Percentiles rank a stretch among this genome's conserved stretches.
Conservation (phyloP, 2,888 invertebrate species). For the Patella depressa region DNA sequence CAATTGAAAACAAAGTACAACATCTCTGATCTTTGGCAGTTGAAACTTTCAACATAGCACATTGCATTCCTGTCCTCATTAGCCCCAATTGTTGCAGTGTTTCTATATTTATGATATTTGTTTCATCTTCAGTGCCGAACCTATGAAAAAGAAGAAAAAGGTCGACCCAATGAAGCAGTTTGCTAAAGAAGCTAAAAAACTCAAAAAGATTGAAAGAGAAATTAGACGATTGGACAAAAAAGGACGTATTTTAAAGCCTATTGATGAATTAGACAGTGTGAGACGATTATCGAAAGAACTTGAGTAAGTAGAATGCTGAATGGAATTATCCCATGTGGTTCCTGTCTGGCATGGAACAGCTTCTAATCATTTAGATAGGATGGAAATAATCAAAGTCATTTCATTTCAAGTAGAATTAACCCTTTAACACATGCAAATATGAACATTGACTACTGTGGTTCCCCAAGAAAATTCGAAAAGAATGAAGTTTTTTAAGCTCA, state of each 20-base stretch:
- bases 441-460: too few species aligned
- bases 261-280: constrained; percentile 88
- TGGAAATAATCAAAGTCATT: too few species aligned
- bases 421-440: too few species aligned
- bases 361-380: too few species aligned
- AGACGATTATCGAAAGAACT: constrained; percentile 78
- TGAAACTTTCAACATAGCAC: neutral
- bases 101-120: neutral
- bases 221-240: constrained; percentile 86
- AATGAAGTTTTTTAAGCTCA: too few species aligned
- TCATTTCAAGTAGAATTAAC: too few species aligned
- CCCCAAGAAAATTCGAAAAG: too few species aligned
- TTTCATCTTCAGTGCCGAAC: constrained; percentile 69
- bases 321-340: neutral
- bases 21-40: constrained; percentile 12
- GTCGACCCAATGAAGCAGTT: constrained; percentile 85
- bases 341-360: too few species aligned
- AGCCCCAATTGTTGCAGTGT: neutral
- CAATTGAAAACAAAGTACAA: constrained; percentile 4
- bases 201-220: constrained; percentile 87
- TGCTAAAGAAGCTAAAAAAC: constrained; percentile 85
- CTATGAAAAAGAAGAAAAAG: constrained; percentile 90
- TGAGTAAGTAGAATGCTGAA: constrained; percentile 73
- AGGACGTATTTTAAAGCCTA: constrained; percentile 88
- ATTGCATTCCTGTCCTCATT: neutral